phyloP scores from a whole-genome alignment of 2,888 invertebrate species.

The Rotaria socialis region DNA sequence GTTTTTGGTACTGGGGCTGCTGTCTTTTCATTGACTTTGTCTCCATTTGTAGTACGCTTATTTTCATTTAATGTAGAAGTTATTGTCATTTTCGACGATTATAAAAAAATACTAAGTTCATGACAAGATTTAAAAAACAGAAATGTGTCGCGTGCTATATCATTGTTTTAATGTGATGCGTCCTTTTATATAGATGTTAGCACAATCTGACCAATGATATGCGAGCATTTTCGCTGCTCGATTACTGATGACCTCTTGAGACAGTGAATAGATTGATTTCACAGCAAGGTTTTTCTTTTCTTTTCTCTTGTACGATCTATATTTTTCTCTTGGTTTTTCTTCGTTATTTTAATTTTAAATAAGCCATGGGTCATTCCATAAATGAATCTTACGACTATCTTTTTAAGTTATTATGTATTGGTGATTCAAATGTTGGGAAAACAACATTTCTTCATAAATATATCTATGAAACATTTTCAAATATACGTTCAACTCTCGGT shows the following conservation, averaged over 20 bases:
- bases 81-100: not conserved
- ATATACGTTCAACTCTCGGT: conserved; percentile 91
- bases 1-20: no score
- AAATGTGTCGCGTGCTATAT: no score
- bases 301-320: no score
- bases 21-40: no score
- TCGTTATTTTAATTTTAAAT: no score
- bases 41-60: not conserved
- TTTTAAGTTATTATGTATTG: conserved; percentile 49
- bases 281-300: not conserved
- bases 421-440: conserved; percentile 90
- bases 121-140: not conserved
- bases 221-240: not conserved
- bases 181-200: no score
- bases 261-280: not conserved
- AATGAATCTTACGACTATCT: not conserved
- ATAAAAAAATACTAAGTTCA: not conserved
- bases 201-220: not conserved
- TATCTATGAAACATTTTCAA: conserved; percentile 82
- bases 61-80: not conserved
- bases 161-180: no score
- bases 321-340: no score
- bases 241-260: not conserved
- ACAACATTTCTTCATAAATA: conserved; percentile 91
- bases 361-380: not conserved